These are phyloP conservation scores for Chaunax sp. DNA, from an alignment of 2,797 vertebrate species.

Conservation along the genomic window DNA sequence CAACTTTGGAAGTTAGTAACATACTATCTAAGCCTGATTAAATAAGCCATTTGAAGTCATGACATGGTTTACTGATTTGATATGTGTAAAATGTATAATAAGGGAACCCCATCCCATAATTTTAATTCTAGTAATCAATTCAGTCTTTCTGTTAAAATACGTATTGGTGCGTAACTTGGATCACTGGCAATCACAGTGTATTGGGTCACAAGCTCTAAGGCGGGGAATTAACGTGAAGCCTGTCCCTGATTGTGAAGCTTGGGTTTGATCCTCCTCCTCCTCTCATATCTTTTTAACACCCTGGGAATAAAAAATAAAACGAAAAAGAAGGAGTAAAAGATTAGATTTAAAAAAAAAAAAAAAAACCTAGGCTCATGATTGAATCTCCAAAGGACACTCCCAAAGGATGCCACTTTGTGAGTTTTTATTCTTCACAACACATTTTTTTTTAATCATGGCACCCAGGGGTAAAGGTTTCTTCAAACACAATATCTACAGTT, in stretches of 20 bases:
- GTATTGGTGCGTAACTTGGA: too few species aligned
- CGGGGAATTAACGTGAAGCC: neutral
- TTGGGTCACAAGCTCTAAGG: constrained; percentile 10
- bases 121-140: too few species aligned
- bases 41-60: constrained; percentile 22
- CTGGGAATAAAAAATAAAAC: constrained; percentile 1
- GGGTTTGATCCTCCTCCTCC: neutral
- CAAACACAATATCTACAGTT: neutral
- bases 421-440: constrained; percentile 36
- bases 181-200: neutral
- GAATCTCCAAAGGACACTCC: constrained; percentile 29
- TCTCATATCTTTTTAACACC: neutral
- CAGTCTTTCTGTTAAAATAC: too few species aligned
- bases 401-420: constrained; percentile 27
- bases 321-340: constrained; percentile 11
- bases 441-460: constrained; percentile 26
- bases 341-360: constrained; percentile 19
- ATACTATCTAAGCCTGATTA: constrained; percentile 6
- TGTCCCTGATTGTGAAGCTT: neutral
- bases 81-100: constrained; percentile 13
- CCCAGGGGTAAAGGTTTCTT: neutral
- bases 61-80: constrained; percentile 17
- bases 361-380: neutral
- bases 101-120: too few species aligned
- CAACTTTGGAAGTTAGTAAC: constrained; percentile 22